A percentile compares a stretch with the other conserved stretches of the same genome.
These are phyloP conservation scores for Premnoplex brunnescens DNA, from an alignment of 2,797 vertebrate genomes.

Conservation along the genomic window DNA sequence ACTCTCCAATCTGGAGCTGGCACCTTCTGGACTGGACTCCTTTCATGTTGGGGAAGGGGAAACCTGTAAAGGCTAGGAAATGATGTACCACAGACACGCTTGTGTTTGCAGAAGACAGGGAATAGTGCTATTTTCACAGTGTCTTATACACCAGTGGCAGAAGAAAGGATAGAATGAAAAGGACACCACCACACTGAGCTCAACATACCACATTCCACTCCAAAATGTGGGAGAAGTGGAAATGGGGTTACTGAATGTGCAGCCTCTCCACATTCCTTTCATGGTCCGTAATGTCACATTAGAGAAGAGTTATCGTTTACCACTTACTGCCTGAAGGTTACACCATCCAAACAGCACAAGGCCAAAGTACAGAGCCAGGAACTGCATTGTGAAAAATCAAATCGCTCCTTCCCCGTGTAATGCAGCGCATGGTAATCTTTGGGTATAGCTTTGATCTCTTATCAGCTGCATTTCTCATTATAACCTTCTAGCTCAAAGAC, in stretches of 20 bases:
- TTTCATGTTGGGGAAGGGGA: background rate
- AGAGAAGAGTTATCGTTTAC: slow-evolving; percentile 46
- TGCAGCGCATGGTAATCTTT: background rate
- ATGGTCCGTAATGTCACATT: background rate
- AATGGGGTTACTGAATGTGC: slow-evolving; percentile 3
- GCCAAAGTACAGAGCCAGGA: slow-evolving; percentile 55
- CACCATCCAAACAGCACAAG: slow-evolving; percentile 33
- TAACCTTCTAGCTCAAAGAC: background rate
- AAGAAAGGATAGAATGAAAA: background rate
- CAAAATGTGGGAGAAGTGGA: background rate
- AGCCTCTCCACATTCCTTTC: slow-evolving; percentile 43
- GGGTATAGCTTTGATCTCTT: slow-evolving; percentile 42
- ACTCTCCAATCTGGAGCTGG: background rate
- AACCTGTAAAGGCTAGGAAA: background rate
- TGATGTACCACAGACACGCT: background rate
- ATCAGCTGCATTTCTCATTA: slow-evolving; percentile 26
- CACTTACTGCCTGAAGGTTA: slow-evolving; percentile 47
- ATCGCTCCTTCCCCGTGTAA: background rate
- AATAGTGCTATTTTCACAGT: background rate
- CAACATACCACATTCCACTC: background rate
- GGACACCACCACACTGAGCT: background rate
- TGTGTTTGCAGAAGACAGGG: background rate
- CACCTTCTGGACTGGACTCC: background rate
- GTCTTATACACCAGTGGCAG: background rate
- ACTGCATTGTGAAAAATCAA: background rate